Evolutionary conservation across 2,113 vertebrate genomes (phyloP).

Genomic region (Mobula birostris): DNA sequence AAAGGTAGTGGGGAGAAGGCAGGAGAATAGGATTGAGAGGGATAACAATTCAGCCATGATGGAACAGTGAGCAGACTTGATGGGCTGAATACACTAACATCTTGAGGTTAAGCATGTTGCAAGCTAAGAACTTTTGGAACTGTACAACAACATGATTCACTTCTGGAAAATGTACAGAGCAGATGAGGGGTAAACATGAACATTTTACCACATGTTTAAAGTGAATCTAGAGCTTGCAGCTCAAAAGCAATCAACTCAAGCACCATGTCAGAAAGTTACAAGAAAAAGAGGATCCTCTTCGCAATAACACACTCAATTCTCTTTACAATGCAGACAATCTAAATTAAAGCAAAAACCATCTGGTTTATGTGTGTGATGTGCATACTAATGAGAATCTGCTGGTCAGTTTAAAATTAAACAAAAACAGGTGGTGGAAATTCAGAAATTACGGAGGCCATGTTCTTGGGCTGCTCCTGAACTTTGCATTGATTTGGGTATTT

Average conservation of each 20-base stretch:
- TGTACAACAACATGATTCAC: not conserved
- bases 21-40: too few relatives aligned
- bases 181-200: not conserved
- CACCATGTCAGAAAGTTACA: not conserved
- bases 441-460: not conserved
- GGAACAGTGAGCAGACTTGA: too few relatives aligned
- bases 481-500: conserved; percentile 13
- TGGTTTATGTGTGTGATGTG: conserved; percentile 36
- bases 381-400: conserved; percentile 5
- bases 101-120: not conserved
- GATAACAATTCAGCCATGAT: too few relatives aligned
- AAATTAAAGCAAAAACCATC: conserved; percentile 27
- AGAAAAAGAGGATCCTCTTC: conserved; percentile 19
- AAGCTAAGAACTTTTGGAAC: not conserved
- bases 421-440: conserved; percentile 32
- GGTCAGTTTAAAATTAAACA: conserved; percentile 37
- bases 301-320: not conserved
- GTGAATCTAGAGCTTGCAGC: not conserved
- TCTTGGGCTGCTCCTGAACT: conserved; percentile 23
- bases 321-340: conserved; percentile 20
- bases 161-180: not conserved
- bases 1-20: too few relatives aligned
- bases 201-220: not conserved
- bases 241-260: not conserved
- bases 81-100: too few relatives aligned